Evolutionary conservation across 2,113 vertebrate genomes (phyloP).

Genomic region (Fulica atra): DNA sequence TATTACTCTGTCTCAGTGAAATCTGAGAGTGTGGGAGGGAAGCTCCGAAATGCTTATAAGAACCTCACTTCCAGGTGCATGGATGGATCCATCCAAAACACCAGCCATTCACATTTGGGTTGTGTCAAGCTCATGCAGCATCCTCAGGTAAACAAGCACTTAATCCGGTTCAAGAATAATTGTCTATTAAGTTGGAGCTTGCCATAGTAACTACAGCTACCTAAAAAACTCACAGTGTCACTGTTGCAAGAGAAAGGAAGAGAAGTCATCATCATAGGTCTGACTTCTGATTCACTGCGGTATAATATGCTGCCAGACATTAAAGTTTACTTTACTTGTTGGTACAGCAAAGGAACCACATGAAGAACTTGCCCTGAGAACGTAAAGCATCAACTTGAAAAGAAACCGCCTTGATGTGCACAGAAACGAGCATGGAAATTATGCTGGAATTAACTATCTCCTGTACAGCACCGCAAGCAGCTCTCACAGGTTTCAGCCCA

Average conservation of each 20-base stretch:
- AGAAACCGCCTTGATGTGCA: accelerated
- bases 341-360: neutral
- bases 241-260: neutral
- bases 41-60: neutral
- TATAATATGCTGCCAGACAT: accelerated
- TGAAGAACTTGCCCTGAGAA: neutral
- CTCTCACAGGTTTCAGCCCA: neutral
- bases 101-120: accelerated
- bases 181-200: neutral
- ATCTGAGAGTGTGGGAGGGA: accelerated
- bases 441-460: neutral
- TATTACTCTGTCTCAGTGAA: accelerated
- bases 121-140: neutral
- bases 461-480: neutral
- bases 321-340: neutral
- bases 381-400: neutral
- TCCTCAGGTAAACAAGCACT: neutral
- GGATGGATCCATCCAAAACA: neutral
- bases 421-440: neutral
- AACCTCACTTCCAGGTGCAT: accelerated
- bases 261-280: accelerated
- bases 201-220: neutral
- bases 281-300: neutral
- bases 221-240: neutral
- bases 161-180: neutral